Conservation (phyloP, 2,113 vertebrate genomes). For the Seriola aureovittata region DNA sequence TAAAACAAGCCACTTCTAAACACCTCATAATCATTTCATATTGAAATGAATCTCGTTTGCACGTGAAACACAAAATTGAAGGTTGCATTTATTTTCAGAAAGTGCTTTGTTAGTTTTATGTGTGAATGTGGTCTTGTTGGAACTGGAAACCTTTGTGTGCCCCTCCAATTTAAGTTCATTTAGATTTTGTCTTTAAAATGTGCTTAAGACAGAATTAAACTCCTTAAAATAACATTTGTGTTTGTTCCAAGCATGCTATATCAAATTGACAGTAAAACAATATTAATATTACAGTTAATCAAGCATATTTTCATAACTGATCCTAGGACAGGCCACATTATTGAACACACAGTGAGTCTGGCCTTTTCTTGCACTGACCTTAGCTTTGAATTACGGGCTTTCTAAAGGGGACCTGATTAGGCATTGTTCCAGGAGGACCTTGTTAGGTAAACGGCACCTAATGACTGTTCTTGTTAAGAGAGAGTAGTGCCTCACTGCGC, state of each 20-base stretch:
- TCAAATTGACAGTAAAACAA: neutral
- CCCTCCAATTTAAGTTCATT: neutral
- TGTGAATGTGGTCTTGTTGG: too few species aligned
- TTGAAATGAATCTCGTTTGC: neutral
- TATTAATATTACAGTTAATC: neutral
- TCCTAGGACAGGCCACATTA: neutral
- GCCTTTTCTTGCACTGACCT: slow-evolving; percentile 41
- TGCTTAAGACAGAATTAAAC: neutral
- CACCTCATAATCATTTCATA: neutral
- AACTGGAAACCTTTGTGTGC: too few species aligned
- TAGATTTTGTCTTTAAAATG: neutral
- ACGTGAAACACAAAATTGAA: too few species aligned
- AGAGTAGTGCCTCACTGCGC: slow-evolving; percentile 1
- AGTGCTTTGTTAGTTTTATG: neutral
- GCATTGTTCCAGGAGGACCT: slow-evolving; percentile 40
- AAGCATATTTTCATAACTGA: neutral
- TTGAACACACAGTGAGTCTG: slow-evolving; percentile 8
- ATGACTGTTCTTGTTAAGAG: slow-evolving; percentile 28
- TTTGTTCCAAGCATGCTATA: neutral
- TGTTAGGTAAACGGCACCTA: slow-evolving; percentile 45
- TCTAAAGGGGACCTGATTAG: slow-evolving; percentile 55
- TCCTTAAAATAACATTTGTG: neutral
- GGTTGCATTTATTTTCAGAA: too few species aligned
- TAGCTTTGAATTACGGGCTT: slow-evolving; percentile 32
- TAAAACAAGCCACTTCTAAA: neutral